Conservation (phyloP, 1,140 invertebrate genomes). For the Chymomyza costata region DNA sequence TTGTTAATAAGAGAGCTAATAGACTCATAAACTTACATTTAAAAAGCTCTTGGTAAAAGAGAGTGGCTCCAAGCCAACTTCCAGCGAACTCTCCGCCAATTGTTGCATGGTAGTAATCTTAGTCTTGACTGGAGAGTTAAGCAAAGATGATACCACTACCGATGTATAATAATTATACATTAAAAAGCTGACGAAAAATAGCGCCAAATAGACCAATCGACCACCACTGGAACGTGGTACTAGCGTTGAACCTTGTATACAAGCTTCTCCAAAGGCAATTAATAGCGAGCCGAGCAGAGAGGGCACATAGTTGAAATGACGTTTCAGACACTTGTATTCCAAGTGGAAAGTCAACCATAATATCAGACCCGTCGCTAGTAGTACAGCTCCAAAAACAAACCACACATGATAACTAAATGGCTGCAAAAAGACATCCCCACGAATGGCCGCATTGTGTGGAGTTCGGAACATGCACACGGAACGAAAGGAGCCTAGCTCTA, state of each 20-base stretch:
- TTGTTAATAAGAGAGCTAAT: neutral
- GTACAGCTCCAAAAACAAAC: slow-evolving; percentile 42
- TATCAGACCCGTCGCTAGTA: slow-evolving; percentile 38
- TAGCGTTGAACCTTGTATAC: slow-evolving; percentile 56
- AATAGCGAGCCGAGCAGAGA: slow-evolving; percentile 50
- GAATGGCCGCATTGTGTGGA: slow-evolving; percentile 55
- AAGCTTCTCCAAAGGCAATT: slow-evolving; percentile 61
- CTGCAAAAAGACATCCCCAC: slow-evolving; percentile 54
- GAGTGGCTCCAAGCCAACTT: slow-evolving; percentile 56
- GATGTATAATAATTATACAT: slow-evolving; percentile 74
- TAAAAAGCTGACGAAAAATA: slow-evolving; percentile 60
- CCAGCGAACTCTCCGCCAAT: slow-evolving; percentile 59
- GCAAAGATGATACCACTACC: slow-evolving; percentile 61
- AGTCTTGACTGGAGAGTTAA: slow-evolving; percentile 63
- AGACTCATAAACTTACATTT: slow-evolving; percentile 43
- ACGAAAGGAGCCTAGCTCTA: slow-evolving; percentile 51
- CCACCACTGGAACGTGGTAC: slow-evolving; percentile 56
- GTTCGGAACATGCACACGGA: slow-evolving; percentile 66
- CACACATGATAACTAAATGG: slow-evolving; percentile 57
- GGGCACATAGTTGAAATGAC: slow-evolving; percentile 39
- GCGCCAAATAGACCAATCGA: slow-evolving; percentile 47
- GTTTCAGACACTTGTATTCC: slow-evolving; percentile 38
- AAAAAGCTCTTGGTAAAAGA: slow-evolving; percentile 59
- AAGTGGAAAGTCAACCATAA: slow-evolving; percentile 54
- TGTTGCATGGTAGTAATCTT: slow-evolving; percentile 58